A percentile compares a stretch with the other conserved stretches of the same genome.
These are phyloP conservation scores for Neodon shergylaensis DNA, from an alignment of 2,113 vertebrate species.

Conservation along the genomic window DNA sequence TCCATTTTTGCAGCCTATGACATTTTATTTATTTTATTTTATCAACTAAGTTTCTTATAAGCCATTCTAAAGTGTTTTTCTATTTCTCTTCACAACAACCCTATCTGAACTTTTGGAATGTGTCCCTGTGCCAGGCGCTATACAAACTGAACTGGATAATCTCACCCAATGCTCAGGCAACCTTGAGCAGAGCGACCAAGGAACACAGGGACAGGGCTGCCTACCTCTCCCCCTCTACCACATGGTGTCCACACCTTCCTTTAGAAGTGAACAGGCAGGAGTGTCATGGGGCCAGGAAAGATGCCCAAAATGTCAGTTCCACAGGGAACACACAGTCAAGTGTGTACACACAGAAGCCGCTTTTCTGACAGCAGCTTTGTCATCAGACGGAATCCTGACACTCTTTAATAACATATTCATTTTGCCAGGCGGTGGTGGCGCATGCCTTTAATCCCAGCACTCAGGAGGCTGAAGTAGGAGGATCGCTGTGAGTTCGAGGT, in stretches of 20 bases:
- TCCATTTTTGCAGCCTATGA: neutral
- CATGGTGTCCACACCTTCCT: neutral
- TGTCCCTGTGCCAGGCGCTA: neutral
- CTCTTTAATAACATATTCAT: neutral
- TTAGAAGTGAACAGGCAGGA: neutral
- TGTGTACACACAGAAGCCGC: neutral
- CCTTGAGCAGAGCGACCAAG: neutral
- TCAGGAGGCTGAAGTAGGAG: no score
- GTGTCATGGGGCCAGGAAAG: neutral
- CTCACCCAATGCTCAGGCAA: neutral
- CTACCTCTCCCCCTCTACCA: neutral
- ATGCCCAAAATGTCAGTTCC: neutral
- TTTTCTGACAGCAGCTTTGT: neutral
- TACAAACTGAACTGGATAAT: neutral
- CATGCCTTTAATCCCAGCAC: no score
- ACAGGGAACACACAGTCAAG: neutral
- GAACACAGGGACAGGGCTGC: fast-evolving
- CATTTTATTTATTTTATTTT: neutral
- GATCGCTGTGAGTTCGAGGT: no score
- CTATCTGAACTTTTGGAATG: neutral
- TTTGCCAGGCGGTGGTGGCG: neutral
- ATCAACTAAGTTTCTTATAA: neutral
- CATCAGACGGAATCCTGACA: neutral
- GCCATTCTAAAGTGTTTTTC: neutral
- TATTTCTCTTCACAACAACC: neutral